phyloP scores from a whole-genome alignment of 2,797 vertebrate species.

The Hypotaenidia philippensis region DNA sequence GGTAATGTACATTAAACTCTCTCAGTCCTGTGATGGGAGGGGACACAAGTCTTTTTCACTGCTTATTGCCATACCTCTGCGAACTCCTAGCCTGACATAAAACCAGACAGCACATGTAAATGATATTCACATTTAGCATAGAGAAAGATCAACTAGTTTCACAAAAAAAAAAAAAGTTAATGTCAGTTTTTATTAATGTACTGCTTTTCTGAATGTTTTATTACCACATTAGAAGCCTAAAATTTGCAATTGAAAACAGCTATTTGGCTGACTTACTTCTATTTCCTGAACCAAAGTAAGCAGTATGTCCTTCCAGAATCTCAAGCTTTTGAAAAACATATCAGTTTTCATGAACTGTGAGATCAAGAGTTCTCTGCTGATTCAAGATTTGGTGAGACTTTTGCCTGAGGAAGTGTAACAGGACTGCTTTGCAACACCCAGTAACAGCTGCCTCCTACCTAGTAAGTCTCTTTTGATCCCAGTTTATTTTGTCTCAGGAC shows the following conservation, averaged over 20 bases:
- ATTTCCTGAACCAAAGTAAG: constrained; percentile 23
- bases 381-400: background rate
- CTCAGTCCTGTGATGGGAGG: background rate
- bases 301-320: constrained; percentile 18
- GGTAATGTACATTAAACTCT: accelerated
- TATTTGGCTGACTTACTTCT: constrained; percentile 16
- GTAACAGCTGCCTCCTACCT: background rate
- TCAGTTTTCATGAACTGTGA: constrained; percentile 1
- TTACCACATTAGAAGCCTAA: constrained; percentile 15
- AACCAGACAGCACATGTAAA: background rate
- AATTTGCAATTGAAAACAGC: constrained; percentile 50
- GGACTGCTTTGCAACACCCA: background rate
- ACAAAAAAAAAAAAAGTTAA: background rate
- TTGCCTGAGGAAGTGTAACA: background rate
- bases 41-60: background rate
- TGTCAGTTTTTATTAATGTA: background rate
- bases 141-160: background rate
- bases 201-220: constrained; percentile 2
- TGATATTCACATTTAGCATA: background rate
- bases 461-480: background rate
- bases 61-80: background rate
- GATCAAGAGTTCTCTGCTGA: background rate
- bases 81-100: background rate
- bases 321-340: constrained; percentile 24
- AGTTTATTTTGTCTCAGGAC: background rate